Evolutionary conservation across 2,888 invertebrate genomes (phyloP), one percentile per base, ranked within the genome.

Genomic region (Pyrrhosoma nymphula): DNA sequence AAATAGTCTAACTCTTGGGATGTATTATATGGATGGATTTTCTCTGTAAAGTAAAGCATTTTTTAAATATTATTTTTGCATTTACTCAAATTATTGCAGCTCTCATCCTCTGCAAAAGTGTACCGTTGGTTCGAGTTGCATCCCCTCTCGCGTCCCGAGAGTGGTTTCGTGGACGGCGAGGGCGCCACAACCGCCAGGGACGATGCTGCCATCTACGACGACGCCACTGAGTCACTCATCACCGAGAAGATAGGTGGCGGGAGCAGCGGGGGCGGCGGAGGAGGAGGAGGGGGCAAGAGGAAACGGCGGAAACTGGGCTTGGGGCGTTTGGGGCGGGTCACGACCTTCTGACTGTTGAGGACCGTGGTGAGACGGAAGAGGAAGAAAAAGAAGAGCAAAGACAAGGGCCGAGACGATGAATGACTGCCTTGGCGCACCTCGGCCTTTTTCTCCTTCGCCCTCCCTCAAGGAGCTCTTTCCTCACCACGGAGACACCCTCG

Each of bases 71-170:
- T 60, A 8, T 47, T 12, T 20, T 60, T 60, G 10, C 30, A 60
- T 56, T 63, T 35, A 23, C 30, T 23, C 1, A 60, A 35, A 63
- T 39, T 18, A 23, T 96, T 96, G 96, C 97, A 98, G 98, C 97
- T 98, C 96, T 98, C 98, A 96, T 98, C 98, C 95, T 97, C 98
- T 96, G 98, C 98, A 95, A 98, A 98, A 97, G 98, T 98, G 96
- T 98, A 98, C 96, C 98, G 98, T 95, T 98, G 98, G 98, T 98
- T 98, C 97, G 98, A 98, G 96, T 97, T 98, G 96, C 97, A 98
- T 96, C 96, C 96, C 0, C 96, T 96, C 91, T 98, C 98, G 20
- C 97, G 98, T 20, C 98, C 98, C 0, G 98, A 98, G 97, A 98
- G 98, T 96, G 98, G 98, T 23, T 98, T 98, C 97, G 97, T 98